Evolutionary conservation across 2,113 vertebrate genomes (phyloP), one percentile per base, ranked within the genome.

Genomic region (Bolborhynchus lineola): DNA sequence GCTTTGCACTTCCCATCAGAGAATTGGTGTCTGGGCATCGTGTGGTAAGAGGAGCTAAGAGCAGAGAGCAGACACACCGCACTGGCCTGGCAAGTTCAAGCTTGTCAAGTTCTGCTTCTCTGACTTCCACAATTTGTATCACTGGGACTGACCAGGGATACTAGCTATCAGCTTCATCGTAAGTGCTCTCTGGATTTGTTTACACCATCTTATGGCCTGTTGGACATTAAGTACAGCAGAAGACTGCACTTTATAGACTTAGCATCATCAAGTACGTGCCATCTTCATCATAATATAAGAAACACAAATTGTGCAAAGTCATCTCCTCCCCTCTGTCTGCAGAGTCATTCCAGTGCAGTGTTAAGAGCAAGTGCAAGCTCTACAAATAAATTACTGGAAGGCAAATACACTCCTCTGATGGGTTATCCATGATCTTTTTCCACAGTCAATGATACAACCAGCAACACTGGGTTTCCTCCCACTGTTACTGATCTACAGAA

Each of bases 401-500:
- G 72, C 46, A 93, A 90, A 53, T 4, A 16, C 0, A 4, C 59
- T 70, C 82, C 79, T 96, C 63, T 75, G 35, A 4, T 0, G 3
- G 10, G 37, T 86, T 52, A 91, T 37, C 86, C 49, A 4, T 57
- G 69, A 94, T 91, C 91, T 53, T 78, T 88, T 62, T 57, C 74
- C 52, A 8, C 11, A 16, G 86, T 88, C 92, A 95, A 72, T 93
- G 72, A 94, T 93, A 90, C 2, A 96, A 89, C 86, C 53, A 86
- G 90, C 65, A 92, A 25, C 57, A 75, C 17, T 12, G 19, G 24
- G 31, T 39, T 84, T 89, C 86, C 76, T 64, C 65, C 65, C n/a
- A 42, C 72, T 82, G 93, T 88, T 91, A 96, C 88, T 93, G 52
- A 95, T 96, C 92, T 84, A 96, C 95, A 88, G 88, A 57, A 44